phyloP scores from a whole-genome alignment of 2,797 vertebrate genomes.

The Anguilla obscura region DNA sequence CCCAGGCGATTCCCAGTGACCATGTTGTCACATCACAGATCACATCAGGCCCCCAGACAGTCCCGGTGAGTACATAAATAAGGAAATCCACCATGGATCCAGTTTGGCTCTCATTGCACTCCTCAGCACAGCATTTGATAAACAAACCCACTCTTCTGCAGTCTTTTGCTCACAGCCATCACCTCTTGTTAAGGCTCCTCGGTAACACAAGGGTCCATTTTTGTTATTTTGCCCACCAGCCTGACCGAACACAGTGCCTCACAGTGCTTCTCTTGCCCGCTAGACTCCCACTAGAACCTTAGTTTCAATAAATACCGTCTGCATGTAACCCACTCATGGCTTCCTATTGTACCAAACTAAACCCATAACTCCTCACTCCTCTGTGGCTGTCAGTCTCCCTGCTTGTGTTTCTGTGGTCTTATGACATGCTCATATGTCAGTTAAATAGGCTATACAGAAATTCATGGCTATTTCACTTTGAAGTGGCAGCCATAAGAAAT shows the following conservation, averaged over 20 bases:
- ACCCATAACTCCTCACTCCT: background rate
- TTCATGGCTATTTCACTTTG: background rate
- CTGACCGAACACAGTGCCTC: conserved; percentile 2
- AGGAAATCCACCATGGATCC: background rate
- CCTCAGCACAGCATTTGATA: background rate
- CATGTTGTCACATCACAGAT: conserved; percentile 22
- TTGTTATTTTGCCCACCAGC: background rate
- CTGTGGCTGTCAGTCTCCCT: background rate
- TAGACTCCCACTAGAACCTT: background rate
- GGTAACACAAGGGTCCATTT: background rate
- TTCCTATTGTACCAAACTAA: background rate
- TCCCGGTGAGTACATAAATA: conserved; percentile 45
- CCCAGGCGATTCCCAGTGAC: conserved; percentile 22
- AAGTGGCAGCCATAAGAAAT: background rate
- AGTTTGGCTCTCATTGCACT: background rate
- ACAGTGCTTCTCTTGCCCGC: background rate
- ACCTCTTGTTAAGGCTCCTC: background rate
- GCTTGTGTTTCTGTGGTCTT: background rate
- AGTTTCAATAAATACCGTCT: background rate
- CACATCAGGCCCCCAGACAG: conserved; percentile 38
- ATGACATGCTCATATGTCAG: background rate
- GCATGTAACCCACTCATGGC: background rate
- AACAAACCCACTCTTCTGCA: background rate
- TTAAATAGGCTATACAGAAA: background rate
- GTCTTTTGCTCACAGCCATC: background rate